Base-by-base conservation (phyloP, 2,888 invertebrate genomes). In the Gymnocheta viridis region DNA sequence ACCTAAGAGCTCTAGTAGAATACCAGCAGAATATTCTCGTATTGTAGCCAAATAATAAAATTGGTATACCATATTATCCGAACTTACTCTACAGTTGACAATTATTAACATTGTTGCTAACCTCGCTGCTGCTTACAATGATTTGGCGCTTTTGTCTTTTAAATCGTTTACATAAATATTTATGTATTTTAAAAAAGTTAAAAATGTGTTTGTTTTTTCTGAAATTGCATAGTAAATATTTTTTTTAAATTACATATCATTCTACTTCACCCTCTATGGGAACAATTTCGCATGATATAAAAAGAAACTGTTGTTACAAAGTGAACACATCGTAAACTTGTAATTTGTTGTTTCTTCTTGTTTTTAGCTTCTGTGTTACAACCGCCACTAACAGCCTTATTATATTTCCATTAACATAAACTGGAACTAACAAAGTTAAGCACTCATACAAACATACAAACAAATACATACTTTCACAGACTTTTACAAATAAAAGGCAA, bases 331-430 rank as follows among this genome's bases (percentile, higher is more conserved):
- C 32, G 38, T 58, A 24, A 64, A 47, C 29, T 35, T 51, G 32
- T 49, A 67, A 22, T 49, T 51, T 35, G 35, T 67, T 47, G 56
- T 60, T 72, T 38, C 19, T 49, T 14, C 4, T 41, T 27, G 29
- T 70, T 64, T 69, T 70, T 47, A 51, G 27, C 54, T 54, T 6
- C 41, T 78, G 12, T 38, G 12, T 56, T 19, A 49, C 41, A 56
- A 62, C 44, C 35, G 44, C 62, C n/a, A 66, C 44, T 58, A 69
- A 76, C 82, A 82, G 70, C 70, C 64, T 77, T 82, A 77, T 82
- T 82, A 70, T 77, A 66, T 82, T 82, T 77, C 76, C 72, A 62
- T 67, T 27, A 10, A 72, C 44, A 72, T 44, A 54, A 51, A 72
- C 19, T 19, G n/a, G 17, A 64, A 54, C 17, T 5, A 38, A 51